Evolutionary conservation across 2,113 vertebrate genomes (phyloP), one percentile per base, ranked within the genome.

Genomic region (Hippocampus comes): DNA sequence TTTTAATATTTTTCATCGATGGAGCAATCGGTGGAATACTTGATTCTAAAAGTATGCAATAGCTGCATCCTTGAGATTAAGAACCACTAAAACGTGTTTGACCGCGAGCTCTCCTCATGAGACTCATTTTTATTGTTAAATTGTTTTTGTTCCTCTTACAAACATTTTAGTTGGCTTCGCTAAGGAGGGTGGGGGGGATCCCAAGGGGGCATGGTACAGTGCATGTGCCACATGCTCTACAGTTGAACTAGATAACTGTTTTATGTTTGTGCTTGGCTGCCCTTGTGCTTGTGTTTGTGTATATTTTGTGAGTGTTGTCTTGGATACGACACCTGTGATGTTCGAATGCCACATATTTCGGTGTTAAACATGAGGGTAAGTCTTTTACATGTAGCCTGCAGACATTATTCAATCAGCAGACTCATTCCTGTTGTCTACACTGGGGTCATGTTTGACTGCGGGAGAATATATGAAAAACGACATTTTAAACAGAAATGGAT

Each of bases 341-440:
- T 86, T 77, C 75, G 72, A 82, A 70, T 69, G 67, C 21, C 23
- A 46, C 71, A 82, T 71, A 82, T 77, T 89, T 86, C 79, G 88
- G 56, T 67, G 75, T 77, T 74, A 59, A 56, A 87, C 84, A 80
- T 72, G 77, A 83, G 76, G 81, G 81, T 88, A 76, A 84, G 74
- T 76, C 57, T 67, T 70, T 82, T 80, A 73, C 78, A 81, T 59
- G 76, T 59, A 83, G 75, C 84, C 84, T 69, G 71, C 82, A 72
- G 82, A 81, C 77, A 72, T 21, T 21, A 4, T 65, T 78, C 76
- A 73, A 77, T 73, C 74, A 81, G 56, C 65, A 42, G 17, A 59
- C 73, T 76, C 79, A 72, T 81, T 79, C 68, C 67, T 77, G 67
- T 66, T 69, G 65, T 84, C 82, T 84, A 71, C 64, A 57, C 63